Evolutionary conservation across 2,797 vertebrate genomes (phyloP), one percentile per base, ranked within the genome.

Genomic region (Hipposideros larvatus): DNA sequence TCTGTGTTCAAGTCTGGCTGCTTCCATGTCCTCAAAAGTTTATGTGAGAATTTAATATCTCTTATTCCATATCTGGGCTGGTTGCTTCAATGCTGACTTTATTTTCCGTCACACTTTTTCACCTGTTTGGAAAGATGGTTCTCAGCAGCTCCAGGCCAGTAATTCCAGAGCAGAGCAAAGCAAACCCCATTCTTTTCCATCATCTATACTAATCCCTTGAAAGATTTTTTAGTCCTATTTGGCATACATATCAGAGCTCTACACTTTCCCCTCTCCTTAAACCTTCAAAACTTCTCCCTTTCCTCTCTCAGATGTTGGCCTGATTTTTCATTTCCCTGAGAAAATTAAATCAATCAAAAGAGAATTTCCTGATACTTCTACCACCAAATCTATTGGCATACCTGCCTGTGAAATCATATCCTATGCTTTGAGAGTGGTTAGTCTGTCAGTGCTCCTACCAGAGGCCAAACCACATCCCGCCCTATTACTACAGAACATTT

Each of bases 311-410:
- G 65, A 2, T 21, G 14, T 77, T 87, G 4, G 19, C 22, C 26
- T 73, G 57, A 19, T 48, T 77, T 82, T 73, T 95, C 24, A 86
- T 63, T 73, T 88, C 7, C 51, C 18, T 73, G 37, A 90, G 21
- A 68, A 85, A 89, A 74, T 51, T 18, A 95, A 92, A 73, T 59
- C 22, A 90, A 74, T 53, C 43, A 78, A 70, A 90, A 82, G 26
- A 87, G 13, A 86, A 68, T 92, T 83, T 91, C 65, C 37, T 82
- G 51, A 53, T 57, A 46, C 4, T 37, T 24, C 26, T 16, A 71
- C 65, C 11, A 79, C 16, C 55, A n/a, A 75, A 55, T 55, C 18
- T 57, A 48, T 83, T 61, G 55, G 19, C 28, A 7, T 78, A n/a
- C 4, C 41, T 91, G 24, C 21, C 24, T 46, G 19, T 46, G 43